These are phyloP conservation scores for Anthopleura xanthogrammica DNA, from an alignment of 92 coral and sea anemone species.

Conservation along the genomic window DNA sequence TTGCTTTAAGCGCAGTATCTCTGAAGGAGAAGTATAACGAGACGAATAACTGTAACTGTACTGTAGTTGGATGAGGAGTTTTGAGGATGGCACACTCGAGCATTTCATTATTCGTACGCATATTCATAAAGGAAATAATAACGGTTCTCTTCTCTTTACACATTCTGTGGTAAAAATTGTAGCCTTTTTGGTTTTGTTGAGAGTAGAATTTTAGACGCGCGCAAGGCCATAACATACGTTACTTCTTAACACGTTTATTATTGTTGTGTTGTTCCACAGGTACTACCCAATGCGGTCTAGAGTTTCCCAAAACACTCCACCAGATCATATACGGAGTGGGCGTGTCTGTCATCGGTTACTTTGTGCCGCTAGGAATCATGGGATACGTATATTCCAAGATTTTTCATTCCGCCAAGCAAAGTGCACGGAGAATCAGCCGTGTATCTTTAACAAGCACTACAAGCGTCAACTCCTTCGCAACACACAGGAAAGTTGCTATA, in stretches of 20 bases:
- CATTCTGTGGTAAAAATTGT: too few species aligned
- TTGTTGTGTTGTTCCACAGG: slow-evolving; percentile 23
- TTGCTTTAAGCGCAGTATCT: too few species aligned
- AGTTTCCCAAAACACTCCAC: slow-evolving; percentile 45
- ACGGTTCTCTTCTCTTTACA: too few species aligned
- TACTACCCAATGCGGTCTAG: slow-evolving; percentile 78
- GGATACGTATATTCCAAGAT: slow-evolving; percentile 73
- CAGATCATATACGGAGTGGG: slow-evolving; percentile 55
- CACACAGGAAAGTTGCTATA: slow-evolving; percentile 74
- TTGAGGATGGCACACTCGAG: too few species aligned
- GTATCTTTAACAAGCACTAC: slow-evolving; percentile 54
- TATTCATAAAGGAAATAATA: too few species aligned
- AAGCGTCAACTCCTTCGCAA: slow-evolving; percentile 45
- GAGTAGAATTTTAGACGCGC: neutral
- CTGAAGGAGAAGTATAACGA: too few species aligned
- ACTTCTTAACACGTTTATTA: too few species aligned
- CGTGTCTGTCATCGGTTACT: slow-evolving; percentile 56
- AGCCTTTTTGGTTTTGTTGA: too few species aligned
- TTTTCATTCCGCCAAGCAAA: slow-evolving; percentile 68
- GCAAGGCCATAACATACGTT: neutral
- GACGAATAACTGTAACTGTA: too few species aligned
- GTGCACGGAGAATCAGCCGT: slow-evolving; percentile 61
- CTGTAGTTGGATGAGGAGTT: too few species aligned
- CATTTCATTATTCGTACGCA: too few species aligned
- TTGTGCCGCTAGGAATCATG: slow-evolving; percentile 63